Evolutionary conservation across 2,888 invertebrate species (phyloP), one percentile per base, ranked within the genome.

Genomic region (Drosophila kanekoi): DNA sequence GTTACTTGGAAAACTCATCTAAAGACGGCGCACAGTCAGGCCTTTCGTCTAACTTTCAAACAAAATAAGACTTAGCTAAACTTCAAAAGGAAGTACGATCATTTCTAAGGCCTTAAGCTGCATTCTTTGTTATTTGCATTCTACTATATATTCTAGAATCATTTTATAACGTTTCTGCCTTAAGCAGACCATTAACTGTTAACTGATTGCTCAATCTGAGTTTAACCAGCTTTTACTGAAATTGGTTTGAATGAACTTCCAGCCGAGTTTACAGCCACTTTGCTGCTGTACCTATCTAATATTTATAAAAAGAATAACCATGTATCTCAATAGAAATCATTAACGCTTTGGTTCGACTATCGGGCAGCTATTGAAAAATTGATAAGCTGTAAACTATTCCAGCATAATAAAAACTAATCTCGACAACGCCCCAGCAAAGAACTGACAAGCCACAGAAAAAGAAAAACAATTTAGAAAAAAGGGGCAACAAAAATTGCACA

Each of bases 381-480:
- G 59, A 74, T 75, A 63, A 63, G 40, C 45, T 49, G 23, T 18
- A 35, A 49, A 32, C 51, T 23, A 47, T 38, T 59, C n/a, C 28
- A 37, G 13, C 40, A 54, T 37, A 41, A 56, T 52, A 52, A 79
- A 79, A 79, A 45, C 43, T 53, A 64, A 72, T 54, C 72, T 47
- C n/a, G 40, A 38, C 41, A 53, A 48, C 43, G 43, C 28, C 51
- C 37, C 18, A 40, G 45, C 47, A 44, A 57, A 57, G 48, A 57
- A 72, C 52, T 53, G 43, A 33, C 11, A 32, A 51, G 45, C 54
- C 63, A 52, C 56, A 77, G 56, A 20, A 51, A 35, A 54, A 43
- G 16, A 16, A 40, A 28, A 35, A 28, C 48, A 54, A 62, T 14
- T 35, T 38, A 3, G 2, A 37, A 44, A 37, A 44, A 49, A 59